Evolutionary conservation across 2,113 vertebrate genomes (phyloP).

Genomic region (Myanophis thanlyinensis): DNA sequence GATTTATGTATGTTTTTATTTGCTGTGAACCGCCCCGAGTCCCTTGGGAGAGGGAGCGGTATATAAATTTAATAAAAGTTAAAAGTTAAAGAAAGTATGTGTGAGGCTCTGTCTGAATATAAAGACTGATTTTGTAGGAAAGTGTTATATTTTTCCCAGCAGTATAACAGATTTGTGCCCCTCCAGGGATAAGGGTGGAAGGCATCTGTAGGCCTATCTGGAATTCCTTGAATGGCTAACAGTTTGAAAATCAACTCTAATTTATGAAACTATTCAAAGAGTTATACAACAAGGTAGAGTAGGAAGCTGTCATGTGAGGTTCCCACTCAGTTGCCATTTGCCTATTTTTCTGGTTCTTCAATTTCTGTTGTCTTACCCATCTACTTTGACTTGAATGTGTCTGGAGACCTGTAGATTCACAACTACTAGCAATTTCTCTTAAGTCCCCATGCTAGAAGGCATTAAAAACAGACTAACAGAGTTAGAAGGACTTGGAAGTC

Average conservation of each 20-base stretch:
- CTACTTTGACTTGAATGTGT: not conserved
- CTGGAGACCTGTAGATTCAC: not conserved
- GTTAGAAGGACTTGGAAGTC: no score
- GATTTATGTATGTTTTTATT: no score
- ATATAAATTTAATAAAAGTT: no score
- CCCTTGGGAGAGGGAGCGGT: no score
- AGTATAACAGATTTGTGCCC: not conserved
- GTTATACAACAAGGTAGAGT: not conserved
- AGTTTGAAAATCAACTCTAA: not conserved
- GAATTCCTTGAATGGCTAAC: not conserved
- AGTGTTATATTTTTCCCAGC: not conserved
- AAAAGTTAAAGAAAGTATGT: no score
- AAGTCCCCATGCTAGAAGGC: not conserved
- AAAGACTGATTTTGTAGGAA: not conserved
- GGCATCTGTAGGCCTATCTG: not conserved
- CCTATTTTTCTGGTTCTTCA: not conserved
- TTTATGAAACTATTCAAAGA: not conserved
- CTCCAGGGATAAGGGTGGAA: not conserved
- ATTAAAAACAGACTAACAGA: not conserved
- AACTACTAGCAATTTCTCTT: not conserved
- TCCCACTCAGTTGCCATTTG: not conserved
- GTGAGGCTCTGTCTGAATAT: not conserved
- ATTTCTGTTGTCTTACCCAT: not conserved
- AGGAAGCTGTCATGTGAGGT: not conserved
- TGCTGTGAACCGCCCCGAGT: no score